A percentile compares a stretch with the other conserved stretches of the same genome.
Evolutionary conservation across 2,113 vertebrate species (phyloP).

Genomic region (Chaenogobius annularis): DNA sequence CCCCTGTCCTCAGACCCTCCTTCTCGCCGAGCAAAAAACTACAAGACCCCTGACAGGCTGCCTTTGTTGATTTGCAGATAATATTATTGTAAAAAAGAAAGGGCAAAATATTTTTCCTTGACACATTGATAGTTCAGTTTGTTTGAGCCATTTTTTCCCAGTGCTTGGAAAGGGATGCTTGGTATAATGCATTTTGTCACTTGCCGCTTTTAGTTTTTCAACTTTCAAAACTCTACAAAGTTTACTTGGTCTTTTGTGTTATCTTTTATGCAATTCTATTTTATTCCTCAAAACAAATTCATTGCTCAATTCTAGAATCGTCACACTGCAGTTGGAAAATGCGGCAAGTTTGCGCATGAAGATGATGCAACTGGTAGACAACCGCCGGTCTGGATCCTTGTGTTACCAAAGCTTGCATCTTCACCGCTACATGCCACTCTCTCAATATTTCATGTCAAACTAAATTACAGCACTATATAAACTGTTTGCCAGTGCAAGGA

Average conservation of each 20-base stretch:
- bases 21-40: too few relatives aligned
- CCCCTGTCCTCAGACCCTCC: too few relatives aligned
- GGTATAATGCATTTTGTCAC: neutral
- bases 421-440: slow-evolving; percentile 22
- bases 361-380: slow-evolving; percentile 81
- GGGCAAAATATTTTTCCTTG: too few relatives aligned
- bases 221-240: neutral
- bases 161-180: too few relatives aligned
- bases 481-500: neutral
- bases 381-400: slow-evolving; percentile 56
- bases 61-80: too few relatives aligned
- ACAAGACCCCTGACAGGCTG: too few relatives aligned
- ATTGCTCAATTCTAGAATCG: slow-evolving; percentile 49
- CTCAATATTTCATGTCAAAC: slow-evolving; percentile 31
- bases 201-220: neutral
- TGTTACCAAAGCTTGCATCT: slow-evolving; percentile 59
- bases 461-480: slow-evolving; percentile 4
- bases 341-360: slow-evolving; percentile 74
- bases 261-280: slow-evolving; percentile 13
- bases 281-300: slow-evolving; percentile 49
- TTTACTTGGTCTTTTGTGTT: slow-evolving; percentile 19
- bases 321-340: slow-evolving; percentile 80
- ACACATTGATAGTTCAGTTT: too few relatives aligned
- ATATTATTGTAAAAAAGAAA: too few relatives aligned
- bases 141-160: too few relatives aligned